phyloP scores from a whole-genome alignment of 2,888 invertebrate species.

The Tribolium freemani region DNA sequence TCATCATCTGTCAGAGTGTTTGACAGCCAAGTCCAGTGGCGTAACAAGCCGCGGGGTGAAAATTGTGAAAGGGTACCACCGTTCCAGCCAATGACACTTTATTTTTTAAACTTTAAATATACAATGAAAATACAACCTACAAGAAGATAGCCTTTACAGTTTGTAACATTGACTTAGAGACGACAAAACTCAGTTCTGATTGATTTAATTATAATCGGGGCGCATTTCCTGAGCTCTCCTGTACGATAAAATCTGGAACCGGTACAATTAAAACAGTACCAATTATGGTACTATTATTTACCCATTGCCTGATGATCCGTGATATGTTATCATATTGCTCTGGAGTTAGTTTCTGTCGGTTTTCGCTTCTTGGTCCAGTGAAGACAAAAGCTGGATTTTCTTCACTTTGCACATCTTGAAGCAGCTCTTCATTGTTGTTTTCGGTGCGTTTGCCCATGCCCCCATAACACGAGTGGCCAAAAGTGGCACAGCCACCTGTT shows the following conservation, averaged over 20 bases:
- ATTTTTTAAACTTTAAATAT: constrained; percentile 48
- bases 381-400: constrained; percentile 57
- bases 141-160: constrained; percentile 46
- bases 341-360: constrained; percentile 50
- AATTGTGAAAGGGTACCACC: not conserved
- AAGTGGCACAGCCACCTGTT: constrained; percentile 79
- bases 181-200: constrained; percentile 46
- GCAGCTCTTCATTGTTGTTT: constrained; percentile 63
- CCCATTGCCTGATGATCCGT: constrained; percentile 68
- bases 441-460: constrained; percentile 78
- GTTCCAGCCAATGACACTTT: constrained; percentile 53
- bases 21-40: constrained; percentile 26
- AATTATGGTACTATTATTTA: constrained; percentile 47
- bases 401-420: constrained; percentile 54
- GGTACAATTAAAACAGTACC: constrained; percentile 10
- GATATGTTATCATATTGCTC: constrained; percentile 62
- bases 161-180: constrained; percentile 43
- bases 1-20: not conserved
- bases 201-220: constrained; percentile 43
- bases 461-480: constrained; percentile 83
- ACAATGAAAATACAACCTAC: constrained; percentile 55
- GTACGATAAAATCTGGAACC: constrained; percentile 61
- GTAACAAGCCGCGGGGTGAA: not conserved
- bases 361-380: constrained; percentile 57
- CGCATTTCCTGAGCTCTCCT: constrained; percentile 58